Evolutionary conservation across 2,888 invertebrate species (phyloP), one percentile per base, ranked within the genome.

Genomic region (Craniophora ligustri): DNA sequence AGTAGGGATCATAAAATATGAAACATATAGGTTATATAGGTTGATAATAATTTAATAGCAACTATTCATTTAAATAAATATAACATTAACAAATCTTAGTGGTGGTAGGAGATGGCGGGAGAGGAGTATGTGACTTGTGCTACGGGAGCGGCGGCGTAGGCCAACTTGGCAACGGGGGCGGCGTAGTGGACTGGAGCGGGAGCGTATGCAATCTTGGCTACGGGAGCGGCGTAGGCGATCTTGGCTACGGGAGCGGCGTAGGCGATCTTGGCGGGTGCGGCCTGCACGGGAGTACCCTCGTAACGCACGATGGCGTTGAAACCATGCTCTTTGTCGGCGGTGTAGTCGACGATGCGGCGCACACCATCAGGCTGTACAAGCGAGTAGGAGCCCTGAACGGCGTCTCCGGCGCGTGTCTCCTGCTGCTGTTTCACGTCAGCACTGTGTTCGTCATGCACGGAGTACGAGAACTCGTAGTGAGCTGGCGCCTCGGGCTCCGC

Each of bases 381-480:
- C 2, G 92, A 90, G 85, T 92, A 92, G 40, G 86, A 89, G 51
- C 92, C 92, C 32, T 89, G 89, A 28, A 92, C 89, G 56, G 76
- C 79, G 75, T 92, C 89, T 3, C 92, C 92, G 61, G 80, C 72
- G 66, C 92, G 92, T 42, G 81, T 74, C 65, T 92, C 92, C 65
- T 89, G 84, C 79, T 92, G 92, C 62, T 91, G 82, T 78, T 93
- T 93, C 67, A 90, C 77, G 76, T 93, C 93, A 10, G 92, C 92
- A 72, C 84, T 88, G 75, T 88, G 87, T 7, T 77, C 69, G 69
- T 92, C 92, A 57, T 90, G 88, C 45, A 92, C 91, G 40, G 90
- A 88, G 84, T 92, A 92, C 26, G 81, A 76, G 83, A 85, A 92
- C 45, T 90, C 88, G 80, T 92, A 92, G 60, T 88, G 84, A 2